These are phyloP conservation scores for Oikopleura dioica DNA, from an alignment of 23 tunicate genomes.

Conservation along the genomic window DNA sequence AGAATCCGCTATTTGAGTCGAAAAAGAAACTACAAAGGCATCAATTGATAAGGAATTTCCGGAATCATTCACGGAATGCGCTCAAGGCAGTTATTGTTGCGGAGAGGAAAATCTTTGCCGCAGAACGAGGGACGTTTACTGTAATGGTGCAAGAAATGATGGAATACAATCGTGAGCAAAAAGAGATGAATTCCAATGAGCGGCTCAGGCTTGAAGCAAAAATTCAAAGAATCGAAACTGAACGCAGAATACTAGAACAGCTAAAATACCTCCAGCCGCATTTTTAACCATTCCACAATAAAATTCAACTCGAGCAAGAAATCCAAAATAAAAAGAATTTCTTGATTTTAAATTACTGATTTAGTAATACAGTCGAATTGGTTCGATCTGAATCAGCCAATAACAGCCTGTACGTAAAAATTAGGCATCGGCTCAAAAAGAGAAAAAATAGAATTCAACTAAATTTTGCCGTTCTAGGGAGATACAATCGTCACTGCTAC, in stretches of 20 bases:
- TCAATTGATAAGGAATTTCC: not conserved
- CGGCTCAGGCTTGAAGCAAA: not conserved
- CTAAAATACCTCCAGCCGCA: not conserved
- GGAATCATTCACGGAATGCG: not conserved
- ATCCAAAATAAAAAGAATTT: not conserved
- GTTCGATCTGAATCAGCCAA: too few species aligned
- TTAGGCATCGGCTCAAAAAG: too few species aligned
- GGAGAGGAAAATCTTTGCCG: not conserved
- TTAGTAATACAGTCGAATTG: too few species aligned
- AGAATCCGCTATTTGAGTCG: too few species aligned
- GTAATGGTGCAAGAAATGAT: not conserved
- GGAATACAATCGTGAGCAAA: not conserved
- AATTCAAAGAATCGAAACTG: not conserved
- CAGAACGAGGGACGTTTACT: not conserved
- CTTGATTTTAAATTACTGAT: too few species aligned
- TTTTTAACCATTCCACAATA: too few species aligned
- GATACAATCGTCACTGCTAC: conserved; percentile 88
- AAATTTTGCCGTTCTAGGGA: too few species aligned
- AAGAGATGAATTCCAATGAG: not conserved
- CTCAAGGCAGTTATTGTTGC: not conserved
- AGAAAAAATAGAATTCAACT: too few species aligned
- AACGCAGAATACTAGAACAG: not conserved
- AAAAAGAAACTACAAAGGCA: not conserved
- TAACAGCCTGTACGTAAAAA: too few species aligned
- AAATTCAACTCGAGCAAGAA: too few species aligned